Evolutionary conservation across 2,113 vertebrate genomes (phyloP).

Genomic region (Centropus unirufus): DNA sequence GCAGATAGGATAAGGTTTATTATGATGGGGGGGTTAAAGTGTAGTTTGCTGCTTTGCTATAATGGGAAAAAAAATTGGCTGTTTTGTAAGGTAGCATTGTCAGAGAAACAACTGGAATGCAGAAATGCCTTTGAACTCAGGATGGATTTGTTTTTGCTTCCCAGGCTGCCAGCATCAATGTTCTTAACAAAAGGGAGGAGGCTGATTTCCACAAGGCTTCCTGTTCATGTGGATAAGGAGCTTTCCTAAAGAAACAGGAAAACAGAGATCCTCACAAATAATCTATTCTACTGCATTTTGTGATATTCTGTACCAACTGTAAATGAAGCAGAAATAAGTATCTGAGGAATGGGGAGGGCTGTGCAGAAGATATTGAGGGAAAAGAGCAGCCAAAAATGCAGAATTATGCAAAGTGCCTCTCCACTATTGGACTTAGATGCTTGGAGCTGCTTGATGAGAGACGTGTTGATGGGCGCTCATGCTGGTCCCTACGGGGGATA

Average conservation of each 20-base stretch:
- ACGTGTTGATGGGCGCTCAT: neutral
- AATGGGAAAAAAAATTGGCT: neutral
- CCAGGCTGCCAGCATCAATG: slow-evolving; percentile 29
- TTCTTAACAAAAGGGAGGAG: slow-evolving; percentile 26
- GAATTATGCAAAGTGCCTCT: neutral
- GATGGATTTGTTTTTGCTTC: slow-evolving; percentile 58
- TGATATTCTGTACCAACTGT: neutral
- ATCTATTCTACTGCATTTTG: slow-evolving; percentile 8
- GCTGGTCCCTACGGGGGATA: too few species aligned
- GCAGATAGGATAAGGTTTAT: neutral
- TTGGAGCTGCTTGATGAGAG: neutral
- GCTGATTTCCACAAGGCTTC: slow-evolving; percentile 33
- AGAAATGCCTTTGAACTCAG: slow-evolving; percentile 45
- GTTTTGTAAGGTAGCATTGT: neutral
- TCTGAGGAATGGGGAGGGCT: neutral
- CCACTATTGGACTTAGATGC: rapidly evolving
- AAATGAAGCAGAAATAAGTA: neutral
- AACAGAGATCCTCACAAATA: neutral
- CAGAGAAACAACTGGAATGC: slow-evolving; percentile 23
- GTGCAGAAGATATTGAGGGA: neutral
- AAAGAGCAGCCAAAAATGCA: neutral
- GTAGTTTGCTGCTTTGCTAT: neutral
- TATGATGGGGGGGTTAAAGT: neutral
- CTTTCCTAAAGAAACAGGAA: slow-evolving; percentile 53
- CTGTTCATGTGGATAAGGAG: slow-evolving; percentile 30